Percentiles rank a stretch among this genome's conserved stretches.
These are phyloP conservation scores for Pogonognathellus flavescens DNA, from an alignment of 1,140 invertebrate species.

Conservation along the genomic window DNA sequence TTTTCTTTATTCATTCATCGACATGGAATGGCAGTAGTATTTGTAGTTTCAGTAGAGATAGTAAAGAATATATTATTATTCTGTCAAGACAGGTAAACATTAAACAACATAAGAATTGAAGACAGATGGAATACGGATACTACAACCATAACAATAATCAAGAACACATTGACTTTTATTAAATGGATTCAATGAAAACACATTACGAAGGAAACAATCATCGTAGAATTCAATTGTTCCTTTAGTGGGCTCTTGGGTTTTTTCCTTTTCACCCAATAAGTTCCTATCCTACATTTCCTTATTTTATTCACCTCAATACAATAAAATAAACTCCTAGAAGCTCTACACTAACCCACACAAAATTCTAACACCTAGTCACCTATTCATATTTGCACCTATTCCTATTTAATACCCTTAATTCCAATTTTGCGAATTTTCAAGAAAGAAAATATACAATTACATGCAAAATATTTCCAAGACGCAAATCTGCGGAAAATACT, in stretches of 20 bases:
- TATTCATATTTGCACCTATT: too few species aligned
- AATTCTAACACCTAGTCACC: not conserved
- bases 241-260: slow-evolving; percentile 16
- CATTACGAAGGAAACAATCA: slow-evolving; percentile 38
- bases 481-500: too few species aligned
- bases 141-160: not conserved
- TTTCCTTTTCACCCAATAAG: slow-evolving; percentile 30
- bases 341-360: not conserved
- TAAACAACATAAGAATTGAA: slow-evolving; percentile 7
- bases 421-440: too few species aligned
- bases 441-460: too few species aligned
- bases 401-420: too few species aligned
- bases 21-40: too few species aligned
- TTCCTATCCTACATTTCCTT: slow-evolving; percentile 36
- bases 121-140: not conserved
- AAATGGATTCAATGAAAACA: slow-evolving; percentile 6
- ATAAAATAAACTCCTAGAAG: not conserved
- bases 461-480: too few species aligned
- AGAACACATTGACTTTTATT: not conserved
- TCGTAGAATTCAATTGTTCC: slow-evolving; percentile 19
- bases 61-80: not conserved
- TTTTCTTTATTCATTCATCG: too few species aligned
- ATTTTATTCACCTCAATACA: not conserved
- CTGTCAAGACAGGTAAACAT: not conserved
- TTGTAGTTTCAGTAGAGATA: too few species aligned